These are phyloP conservation scores for Tolmerus cingulatus DNA, from an alignment of 2,888 invertebrate genomes.

Conservation along the genomic window DNA sequence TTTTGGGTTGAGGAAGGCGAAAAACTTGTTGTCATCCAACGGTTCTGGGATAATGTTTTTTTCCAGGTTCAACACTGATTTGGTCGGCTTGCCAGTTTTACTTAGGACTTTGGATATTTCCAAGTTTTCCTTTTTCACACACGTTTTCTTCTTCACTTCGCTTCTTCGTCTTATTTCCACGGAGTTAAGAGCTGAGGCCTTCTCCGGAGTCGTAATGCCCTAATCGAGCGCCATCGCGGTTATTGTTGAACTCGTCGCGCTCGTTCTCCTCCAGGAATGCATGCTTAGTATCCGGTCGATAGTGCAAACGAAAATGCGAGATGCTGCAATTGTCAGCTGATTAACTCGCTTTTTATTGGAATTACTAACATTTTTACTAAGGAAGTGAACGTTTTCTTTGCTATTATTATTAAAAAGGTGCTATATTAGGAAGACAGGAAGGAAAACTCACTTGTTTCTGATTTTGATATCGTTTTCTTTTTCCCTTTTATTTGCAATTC, in stretches of 20 bases:
- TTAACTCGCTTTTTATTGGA: background rate
- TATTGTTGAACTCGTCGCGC: background rate
- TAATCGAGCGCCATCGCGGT: conserved; percentile 1
- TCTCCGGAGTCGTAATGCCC: background rate
- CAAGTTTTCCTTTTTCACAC: background rate
- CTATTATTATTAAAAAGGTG: background rate
- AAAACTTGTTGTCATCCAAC: conserved; percentile 36
- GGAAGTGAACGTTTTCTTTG: background rate
- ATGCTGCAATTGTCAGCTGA: background rate
- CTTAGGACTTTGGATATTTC: background rate
- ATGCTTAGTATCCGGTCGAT: background rate
- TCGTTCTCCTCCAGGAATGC: conserved; percentile 3
- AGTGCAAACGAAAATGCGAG: background rate
- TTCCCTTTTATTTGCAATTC: background rate
- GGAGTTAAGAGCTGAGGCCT: background rate
- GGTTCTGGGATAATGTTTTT: conserved; percentile 29
- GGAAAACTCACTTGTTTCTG: background rate
- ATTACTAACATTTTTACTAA: background rate
- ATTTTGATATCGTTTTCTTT: background rate
- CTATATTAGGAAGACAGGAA: background rate
- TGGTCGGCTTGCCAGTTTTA: conserved; percentile 1
- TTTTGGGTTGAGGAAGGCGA: conserved; percentile 11
- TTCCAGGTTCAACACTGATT: background rate
- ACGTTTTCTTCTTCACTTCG: background rate
- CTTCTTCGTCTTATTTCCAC: background rate